Evolutionary conservation across 2,797 vertebrate species (phyloP), one percentile per base, ranked within the genome.

Genomic region (Crenuchus spilurus): DNA sequence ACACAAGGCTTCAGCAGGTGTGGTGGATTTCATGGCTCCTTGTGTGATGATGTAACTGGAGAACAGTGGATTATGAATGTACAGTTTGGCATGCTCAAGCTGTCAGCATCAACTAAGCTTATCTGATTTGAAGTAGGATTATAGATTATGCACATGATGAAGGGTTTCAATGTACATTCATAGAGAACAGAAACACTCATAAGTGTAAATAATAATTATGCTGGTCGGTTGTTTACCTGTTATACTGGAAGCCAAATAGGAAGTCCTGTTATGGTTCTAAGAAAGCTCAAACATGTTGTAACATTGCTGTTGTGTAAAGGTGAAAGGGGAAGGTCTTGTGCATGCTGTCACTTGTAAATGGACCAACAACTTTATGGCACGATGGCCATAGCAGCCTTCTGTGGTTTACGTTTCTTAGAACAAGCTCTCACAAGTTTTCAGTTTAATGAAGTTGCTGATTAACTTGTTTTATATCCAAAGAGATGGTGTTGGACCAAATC

Each of bases 111-210:
- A 65, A 35, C 75, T 78, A 75, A 48, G 37, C 1, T 67, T 46
- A 73, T 75, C 14, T 18, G 70, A 74, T 60, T 76, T 80, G 71
- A 82, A 11, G 39, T 39, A 67, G 74, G 65, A 83, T 85, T 79
- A 85, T 26, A 31, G 84, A 76, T 83, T 82, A 80, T 68, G 11
- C 18, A 37, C 20, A 55, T 72, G 37, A 64, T 63, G 44, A 46
- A 46, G 41, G 10, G 24, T 64, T 57, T 55, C 30, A 30, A 13
- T 33, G 33, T 30, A 48, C 31, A 58, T 16, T 22, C n/a, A n/a
- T 16, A 16, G 8, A 13, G 35, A 54, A 11, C 10, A n/a, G 6
- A 2, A 37, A 9, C 16, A 18, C 8, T 61, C 4, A 4, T 61
- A 20, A 8, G 6, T 26, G 35, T 26, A 61, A 61, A 42, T 16